Conservation (phyloP, 2,888 invertebrate genomes). For the Serrognathus titanus region DNA sequence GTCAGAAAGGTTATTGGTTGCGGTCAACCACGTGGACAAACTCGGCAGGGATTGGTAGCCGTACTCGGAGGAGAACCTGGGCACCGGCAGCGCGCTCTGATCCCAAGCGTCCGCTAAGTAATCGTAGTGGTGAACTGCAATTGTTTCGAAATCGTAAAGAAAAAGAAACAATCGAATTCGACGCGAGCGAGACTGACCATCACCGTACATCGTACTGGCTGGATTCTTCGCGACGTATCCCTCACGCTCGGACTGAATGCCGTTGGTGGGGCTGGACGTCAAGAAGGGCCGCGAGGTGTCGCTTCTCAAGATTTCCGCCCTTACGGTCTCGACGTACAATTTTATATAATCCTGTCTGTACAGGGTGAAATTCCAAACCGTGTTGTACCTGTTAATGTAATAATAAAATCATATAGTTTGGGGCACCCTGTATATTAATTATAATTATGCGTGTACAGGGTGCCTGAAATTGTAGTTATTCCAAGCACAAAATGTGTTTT, state of each 20-base stretch:
- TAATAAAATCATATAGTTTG: too few species aligned
- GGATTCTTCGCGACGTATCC: slow-evolving; percentile 79
- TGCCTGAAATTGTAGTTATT: too few species aligned
- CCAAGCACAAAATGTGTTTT: too few species aligned
- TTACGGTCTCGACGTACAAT: slow-evolving; percentile 77
- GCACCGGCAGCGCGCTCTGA: slow-evolving; percentile 68
- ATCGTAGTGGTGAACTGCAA: slow-evolving; percentile 83
- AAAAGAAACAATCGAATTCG: too few species aligned
- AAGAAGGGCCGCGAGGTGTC: slow-evolving; percentile 69
- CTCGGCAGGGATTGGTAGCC: slow-evolving; percentile 91
- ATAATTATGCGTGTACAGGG: too few species aligned
- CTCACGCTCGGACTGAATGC: slow-evolving; percentile 66
- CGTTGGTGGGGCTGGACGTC: slow-evolving; percentile 91
- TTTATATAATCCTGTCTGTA: slow-evolving; percentile 71
- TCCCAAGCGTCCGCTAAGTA: slow-evolving; percentile 81
- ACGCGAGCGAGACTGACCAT: slow-evolving; percentile 55
- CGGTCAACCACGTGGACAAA: slow-evolving; percentile 61
- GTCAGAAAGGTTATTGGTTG: slow-evolving; percentile 53
- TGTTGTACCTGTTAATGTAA: slow-evolving; percentile 44
- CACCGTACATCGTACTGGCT: slow-evolving; percentile 76
- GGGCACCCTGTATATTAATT: too few species aligned
- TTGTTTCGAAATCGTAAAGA: too few species aligned
- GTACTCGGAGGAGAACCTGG: slow-evolving; percentile 93
- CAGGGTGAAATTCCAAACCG: slow-evolving; percentile 30
- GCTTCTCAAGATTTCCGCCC: slow-evolving; percentile 58